Conservation (phyloP, 1,140 invertebrate genomes). For the Drosophila ironensis region DNA sequence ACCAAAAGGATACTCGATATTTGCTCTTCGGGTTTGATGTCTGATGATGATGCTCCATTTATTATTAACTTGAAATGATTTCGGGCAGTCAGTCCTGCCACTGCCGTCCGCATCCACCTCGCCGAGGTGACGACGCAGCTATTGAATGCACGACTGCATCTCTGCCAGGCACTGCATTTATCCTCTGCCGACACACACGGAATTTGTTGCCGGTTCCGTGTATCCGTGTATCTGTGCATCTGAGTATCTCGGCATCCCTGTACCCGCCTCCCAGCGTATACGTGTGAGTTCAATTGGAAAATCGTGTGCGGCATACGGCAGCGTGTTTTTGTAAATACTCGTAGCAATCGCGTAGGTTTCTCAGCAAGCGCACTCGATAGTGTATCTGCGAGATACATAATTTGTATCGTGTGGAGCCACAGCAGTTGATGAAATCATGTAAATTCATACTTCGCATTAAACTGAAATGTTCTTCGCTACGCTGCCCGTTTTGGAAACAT, state of each 20-base stretch:
- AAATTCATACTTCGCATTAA: conserved; percentile 51
- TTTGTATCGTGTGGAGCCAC: conserved; percentile 22
- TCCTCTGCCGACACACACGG: conserved; percentile 5
- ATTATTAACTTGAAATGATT: conserved; percentile 82
- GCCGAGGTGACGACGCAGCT: conserved; percentile 77
- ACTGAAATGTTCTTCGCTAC: conserved; percentile 6
- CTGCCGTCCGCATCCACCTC: conserved; percentile 11
- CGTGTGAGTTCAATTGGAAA: conserved; percentile 82
- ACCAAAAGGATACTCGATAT: conserved; percentile 62
- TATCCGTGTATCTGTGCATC: not conserved
- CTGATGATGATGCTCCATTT: conserved; percentile 80
- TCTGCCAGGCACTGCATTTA: conserved; percentile 42
- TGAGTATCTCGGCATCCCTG: not conserved
- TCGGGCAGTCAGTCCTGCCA: conserved; percentile 58
- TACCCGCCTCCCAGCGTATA: conserved; percentile 43
- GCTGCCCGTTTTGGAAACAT: not conserved
- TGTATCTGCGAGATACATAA: conserved; percentile 38
- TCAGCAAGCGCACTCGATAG: conserved; percentile 38
- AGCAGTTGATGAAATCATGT: conserved; percentile 32
- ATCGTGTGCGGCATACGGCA: conserved; percentile 78
- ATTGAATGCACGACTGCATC: conserved; percentile 82
- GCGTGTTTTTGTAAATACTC: conserved; percentile 65
- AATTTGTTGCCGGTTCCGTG: conserved; percentile 19
- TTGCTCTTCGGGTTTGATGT: conserved; percentile 75
- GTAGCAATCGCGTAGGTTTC: conserved; percentile 38